Percentiles rank a stretch among this genome's conserved stretches.
Conservation (phyloP, 2,797 vertebrate genomes). For the Rhincodon typus region DNA sequence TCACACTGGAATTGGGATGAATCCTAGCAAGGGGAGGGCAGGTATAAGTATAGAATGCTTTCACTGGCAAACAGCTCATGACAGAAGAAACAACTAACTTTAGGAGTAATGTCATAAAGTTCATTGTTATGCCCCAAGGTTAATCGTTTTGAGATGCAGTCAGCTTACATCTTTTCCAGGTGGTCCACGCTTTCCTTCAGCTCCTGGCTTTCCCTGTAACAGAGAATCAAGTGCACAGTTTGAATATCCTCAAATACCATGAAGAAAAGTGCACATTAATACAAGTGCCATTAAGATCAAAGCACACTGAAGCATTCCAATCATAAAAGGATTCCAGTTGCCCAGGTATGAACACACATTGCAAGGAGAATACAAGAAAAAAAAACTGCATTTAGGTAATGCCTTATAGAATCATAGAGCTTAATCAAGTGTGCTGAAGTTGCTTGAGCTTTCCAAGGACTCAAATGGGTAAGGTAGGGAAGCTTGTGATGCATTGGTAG, state of each 20-base stretch:
- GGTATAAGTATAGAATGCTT: not conserved
- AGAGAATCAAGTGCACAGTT: slow-evolving; percentile 21
- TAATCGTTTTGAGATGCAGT: not conserved
- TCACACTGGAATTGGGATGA: not conserved
- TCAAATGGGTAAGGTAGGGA: not conserved
- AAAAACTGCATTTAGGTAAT: not conserved
- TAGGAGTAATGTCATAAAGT: not conserved
- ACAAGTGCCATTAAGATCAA: not conserved
- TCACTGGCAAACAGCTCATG: not conserved
- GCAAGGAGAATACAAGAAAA: not conserved
- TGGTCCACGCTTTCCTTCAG: slow-evolving; percentile 65
- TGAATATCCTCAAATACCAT: not conserved
- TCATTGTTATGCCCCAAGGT: not conserved
- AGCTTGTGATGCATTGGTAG: too few relatives aligned
- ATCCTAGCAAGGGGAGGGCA: not conserved
- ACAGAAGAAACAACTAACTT: not conserved
- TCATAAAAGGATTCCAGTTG: not conserved
- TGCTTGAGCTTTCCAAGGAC: not conserved
- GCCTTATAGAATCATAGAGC: not conserved
- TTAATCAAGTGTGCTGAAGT: not conserved
- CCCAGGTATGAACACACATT: not conserved
- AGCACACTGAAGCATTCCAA: not conserved
- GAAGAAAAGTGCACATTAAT: not conserved
- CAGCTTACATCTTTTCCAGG: slow-evolving; percentile 61
- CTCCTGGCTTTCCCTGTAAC: slow-evolving; percentile 60